Base-by-base conservation (phyloP, 2,888 invertebrate genomes). In the Tachina lurida region DNA sequence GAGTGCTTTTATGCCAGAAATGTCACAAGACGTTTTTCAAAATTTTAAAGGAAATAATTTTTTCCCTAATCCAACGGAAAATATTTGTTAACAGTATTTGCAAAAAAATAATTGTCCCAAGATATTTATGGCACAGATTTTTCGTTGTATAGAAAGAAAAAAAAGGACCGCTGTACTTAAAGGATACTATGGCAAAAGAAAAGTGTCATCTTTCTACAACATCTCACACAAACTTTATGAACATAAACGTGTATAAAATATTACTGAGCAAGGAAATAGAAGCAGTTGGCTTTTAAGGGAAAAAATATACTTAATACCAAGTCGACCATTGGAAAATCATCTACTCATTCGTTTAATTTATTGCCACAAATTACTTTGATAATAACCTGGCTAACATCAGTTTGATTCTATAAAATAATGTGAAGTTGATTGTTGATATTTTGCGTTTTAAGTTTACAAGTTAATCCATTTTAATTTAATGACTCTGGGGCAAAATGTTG, bases 261-360 rank as follows among this genome's bases (percentile, higher is more conserved):
- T 13, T 43, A 2, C 4, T 41, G 8, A 5, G 8, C 2, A 56
- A 56, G 39, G 15, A 15, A 56, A 45, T 56, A 68, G 12, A 41
- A 45, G 17, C 13, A 49, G 13, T 52, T 58, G 41, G 31, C 7
- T 31, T 0, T 54, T 7, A 56, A 56, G 31, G 47, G 58, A 45
- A n/a, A 47, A 76, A 31, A 31, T n/a, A 43, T 31, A 17, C 67
- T 83, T 77, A 62, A 73, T 58, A 75, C 47, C 54, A 67, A 73
- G 54, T 39, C 71, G 60, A 60, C n/a, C n/a, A 70, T 84, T 78
- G 22, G 45, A 22, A 80, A 71, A 76, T 67, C 62, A 74, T 58
- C 54, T 81, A 84, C 70, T 80, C 74, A 78, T 81, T 83, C 77
- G 43, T 65, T 65, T 76, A 81, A 80, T 84, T 83, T 85, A 85